Evolutionary conservation across 2,888 invertebrate genomes (phyloP).

Genomic region (Catotricha subobsoleta): DNA sequence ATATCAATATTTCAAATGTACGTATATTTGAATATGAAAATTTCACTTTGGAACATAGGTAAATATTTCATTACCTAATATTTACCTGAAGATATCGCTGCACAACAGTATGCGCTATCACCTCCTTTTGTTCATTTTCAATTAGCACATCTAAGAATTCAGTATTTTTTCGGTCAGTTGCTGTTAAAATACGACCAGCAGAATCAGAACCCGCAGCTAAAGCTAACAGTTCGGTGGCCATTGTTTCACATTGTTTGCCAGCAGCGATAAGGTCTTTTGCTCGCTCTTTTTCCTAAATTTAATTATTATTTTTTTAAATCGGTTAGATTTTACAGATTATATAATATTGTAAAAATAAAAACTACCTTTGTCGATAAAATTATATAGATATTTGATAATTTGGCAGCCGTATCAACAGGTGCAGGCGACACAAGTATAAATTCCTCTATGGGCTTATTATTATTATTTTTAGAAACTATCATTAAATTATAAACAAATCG

Average conservation of each 20-base stretch:
- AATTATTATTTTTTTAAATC: neutral
- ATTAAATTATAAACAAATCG: conserved; percentile 97
- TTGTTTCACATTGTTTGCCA: conserved; percentile 88
- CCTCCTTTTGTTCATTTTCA: conserved; percentile 97
- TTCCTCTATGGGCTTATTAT: conserved; percentile 92
- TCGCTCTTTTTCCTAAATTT: conserved; percentile 79
- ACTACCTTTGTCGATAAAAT: conserved; percentile 65
- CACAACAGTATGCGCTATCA: conserved; percentile 91
- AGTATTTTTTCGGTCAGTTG: conserved; percentile 83
- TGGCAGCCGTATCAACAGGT: conserved; percentile 96
- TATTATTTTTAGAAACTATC: conserved; percentile 90
- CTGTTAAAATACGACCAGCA: conserved; percentile 83
- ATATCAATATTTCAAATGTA: neutral
- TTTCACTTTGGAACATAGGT: neutral
- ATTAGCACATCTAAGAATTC: conserved; percentile 94
- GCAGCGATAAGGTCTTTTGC: conserved; percentile 92
- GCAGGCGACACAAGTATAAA: conserved; percentile 98
- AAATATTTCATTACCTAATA: conserved; percentile 32
- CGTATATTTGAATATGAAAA: neutral
- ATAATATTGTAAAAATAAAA: neutral
- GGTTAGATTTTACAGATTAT: too few relatives aligned
- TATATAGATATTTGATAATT: conserved; percentile 82
- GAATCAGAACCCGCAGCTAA: conserved; percentile 88
- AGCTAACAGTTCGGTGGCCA: conserved; percentile 92
- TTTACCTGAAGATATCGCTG: conserved; percentile 87